A percentile compares a stretch with the other conserved stretches of the same genome.
These are phyloP conservation scores for Chaetodon trifascialis DNA, from an alignment of 2,113 vertebrate species.

Conservation along the genomic window DNA sequence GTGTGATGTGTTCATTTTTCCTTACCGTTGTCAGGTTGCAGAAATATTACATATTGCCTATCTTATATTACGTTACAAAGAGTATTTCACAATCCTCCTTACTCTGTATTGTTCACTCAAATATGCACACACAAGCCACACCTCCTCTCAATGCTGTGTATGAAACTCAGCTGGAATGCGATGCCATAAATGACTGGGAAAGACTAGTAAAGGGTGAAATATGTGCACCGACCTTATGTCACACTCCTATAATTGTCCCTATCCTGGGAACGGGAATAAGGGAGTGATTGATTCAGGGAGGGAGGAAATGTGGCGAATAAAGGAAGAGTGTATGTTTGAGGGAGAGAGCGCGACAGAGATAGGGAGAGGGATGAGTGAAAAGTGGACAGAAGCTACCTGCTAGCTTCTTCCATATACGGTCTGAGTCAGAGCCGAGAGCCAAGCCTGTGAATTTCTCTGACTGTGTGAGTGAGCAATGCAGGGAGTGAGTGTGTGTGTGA, in stretches of 20 bases:
- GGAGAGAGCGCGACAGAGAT: background rate
- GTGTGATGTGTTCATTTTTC: background rate
- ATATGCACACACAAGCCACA: constrained; percentile 6
- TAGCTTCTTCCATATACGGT: constrained; percentile 80
- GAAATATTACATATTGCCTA: no score
- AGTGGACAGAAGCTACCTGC: constrained; percentile 69
- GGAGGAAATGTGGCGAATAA: constrained; percentile 13
- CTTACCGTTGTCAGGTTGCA: background rate
- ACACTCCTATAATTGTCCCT: constrained; percentile 16
- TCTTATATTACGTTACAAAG: background rate
- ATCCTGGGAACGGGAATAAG: constrained; percentile 25
- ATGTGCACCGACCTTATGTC: constrained; percentile 6
- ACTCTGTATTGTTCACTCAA: background rate
- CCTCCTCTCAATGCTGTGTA: constrained; percentile 4
- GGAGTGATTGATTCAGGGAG: background rate
- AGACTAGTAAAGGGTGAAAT: constrained; percentile 3
- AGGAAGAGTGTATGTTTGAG: constrained; percentile 26
- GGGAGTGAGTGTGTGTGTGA: constrained; percentile 7
- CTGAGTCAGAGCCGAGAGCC: constrained; percentile 66
- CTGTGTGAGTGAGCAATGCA: constrained; percentile 68
- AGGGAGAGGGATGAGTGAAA: constrained; percentile 41
- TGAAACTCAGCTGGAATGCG: constrained; percentile 52
- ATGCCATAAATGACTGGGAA: constrained; percentile 40
- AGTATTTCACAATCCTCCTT: constrained; percentile 1
- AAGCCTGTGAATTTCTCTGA: constrained; percentile 68